Percentiles rank a stretch among this genome's conserved stretches.
phyloP scores from a whole-genome alignment of 2,797 vertebrate genomes.

The Gymnothorax javanicus region DNA sequence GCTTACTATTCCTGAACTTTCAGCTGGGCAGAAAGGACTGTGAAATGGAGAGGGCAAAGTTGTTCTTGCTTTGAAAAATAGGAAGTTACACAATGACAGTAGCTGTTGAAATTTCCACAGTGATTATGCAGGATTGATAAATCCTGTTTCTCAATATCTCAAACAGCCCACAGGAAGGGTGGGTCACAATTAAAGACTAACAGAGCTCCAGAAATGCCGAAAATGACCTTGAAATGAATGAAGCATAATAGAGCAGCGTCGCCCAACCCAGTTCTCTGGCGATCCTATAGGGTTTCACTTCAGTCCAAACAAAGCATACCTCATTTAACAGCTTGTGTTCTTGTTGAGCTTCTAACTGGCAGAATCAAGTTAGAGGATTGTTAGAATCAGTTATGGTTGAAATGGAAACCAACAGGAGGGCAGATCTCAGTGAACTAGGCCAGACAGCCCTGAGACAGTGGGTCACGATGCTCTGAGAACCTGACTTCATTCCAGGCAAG shows the following conservation, averaged over 20 bases:
- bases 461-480: neutral
- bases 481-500: neutral
- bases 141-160: conserved; percentile 22
- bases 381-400: no score
- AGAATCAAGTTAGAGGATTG: no score
- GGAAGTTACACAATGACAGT: conserved; percentile 17
- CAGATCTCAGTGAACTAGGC: no score
- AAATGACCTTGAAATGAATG: neutral
- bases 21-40: neutral
- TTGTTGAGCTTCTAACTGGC: no score
- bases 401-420: no score
- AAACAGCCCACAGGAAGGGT: neutral
- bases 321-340: no score
- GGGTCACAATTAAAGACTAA: neutral
- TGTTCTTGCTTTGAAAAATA: neutral
- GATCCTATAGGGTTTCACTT: no score
- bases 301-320: no score
- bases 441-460: no score
- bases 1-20: neutral
- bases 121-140: conserved; percentile 6
- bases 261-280: no score
- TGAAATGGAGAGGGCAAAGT: neutral
- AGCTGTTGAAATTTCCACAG: conserved; percentile 18
- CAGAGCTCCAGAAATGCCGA: neutral
- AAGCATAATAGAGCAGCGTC: neutral